These are phyloP conservation scores for Bubo scandiacus DNA, from an alignment of 2,113 vertebrate species.

Conservation along the genomic window DNA sequence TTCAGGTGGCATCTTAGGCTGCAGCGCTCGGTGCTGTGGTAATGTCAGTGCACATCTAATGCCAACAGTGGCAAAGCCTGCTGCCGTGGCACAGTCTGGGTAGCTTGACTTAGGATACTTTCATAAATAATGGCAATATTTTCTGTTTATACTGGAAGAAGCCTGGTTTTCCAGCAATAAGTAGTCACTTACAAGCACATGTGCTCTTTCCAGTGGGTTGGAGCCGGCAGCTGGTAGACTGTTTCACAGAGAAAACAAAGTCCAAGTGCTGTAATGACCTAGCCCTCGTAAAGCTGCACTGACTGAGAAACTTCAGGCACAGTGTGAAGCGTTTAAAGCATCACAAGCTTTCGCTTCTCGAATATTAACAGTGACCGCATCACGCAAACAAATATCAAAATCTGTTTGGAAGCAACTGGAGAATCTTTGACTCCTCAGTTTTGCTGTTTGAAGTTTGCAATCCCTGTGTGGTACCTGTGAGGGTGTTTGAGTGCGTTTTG, in stretches of 20 bases:
- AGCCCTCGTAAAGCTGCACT: no score
- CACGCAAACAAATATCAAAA: no score
- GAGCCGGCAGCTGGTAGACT: background rate
- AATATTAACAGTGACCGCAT: no score
- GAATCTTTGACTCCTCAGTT: background rate
- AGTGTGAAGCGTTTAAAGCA: background rate
- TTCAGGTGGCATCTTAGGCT: background rate
- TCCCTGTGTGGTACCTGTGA: background rate
- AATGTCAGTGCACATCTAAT: accelerated
- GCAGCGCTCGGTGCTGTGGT: accelerated
- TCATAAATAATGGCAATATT: no score
- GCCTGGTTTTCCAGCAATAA: background rate
- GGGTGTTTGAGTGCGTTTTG: background rate
- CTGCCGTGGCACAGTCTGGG: background rate
- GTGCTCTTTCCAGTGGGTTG: background rate
- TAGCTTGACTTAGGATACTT: background rate
- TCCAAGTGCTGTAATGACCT: background rate
- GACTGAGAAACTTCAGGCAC: accelerated
- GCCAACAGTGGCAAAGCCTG: background rate
- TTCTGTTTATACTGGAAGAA: background rate
- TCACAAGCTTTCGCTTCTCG: background rate
- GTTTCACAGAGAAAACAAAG: background rate
- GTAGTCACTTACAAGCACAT: accelerated
- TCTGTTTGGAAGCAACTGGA: background rate
- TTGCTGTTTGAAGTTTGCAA: no score